A percentile compares a stretch with the other conserved stretches of the same genome.
Conservation (phyloP, 1,140 invertebrate species). For the Diachasma alloeum region DNA sequence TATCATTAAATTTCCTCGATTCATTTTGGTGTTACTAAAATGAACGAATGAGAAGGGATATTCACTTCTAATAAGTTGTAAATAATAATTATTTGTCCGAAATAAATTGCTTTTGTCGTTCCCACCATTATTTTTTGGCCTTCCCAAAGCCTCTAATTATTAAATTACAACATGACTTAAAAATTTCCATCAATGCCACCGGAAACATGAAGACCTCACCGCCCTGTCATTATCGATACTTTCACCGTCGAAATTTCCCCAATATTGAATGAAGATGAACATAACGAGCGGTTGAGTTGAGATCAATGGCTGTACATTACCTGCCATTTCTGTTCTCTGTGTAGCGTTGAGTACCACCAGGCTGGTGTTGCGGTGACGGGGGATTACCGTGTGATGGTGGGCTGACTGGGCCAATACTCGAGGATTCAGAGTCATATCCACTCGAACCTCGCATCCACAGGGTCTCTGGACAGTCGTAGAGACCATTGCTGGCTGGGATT, state of each 20-base stretch:
- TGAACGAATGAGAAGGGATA: too few species aligned
- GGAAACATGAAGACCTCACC: not conserved
- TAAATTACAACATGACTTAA: not conserved
- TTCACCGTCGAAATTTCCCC: slow-evolving; percentile 36
- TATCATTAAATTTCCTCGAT: too few species aligned
- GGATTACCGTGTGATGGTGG: slow-evolving; percentile 44
- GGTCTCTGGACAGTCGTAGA: slow-evolving; percentile 58
- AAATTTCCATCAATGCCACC: not conserved
- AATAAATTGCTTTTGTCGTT: not conserved
- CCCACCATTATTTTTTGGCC: not conserved
- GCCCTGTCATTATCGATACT: slow-evolving; percentile 45
- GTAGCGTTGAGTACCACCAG: slow-evolving; percentile 38
- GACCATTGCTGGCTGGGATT: slow-evolving; percentile 44
- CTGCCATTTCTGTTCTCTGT: slow-evolving; percentile 48
- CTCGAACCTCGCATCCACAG: slow-evolving; percentile 58
- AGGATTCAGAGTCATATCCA: slow-evolving; percentile 60
- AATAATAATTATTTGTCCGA: too few species aligned
- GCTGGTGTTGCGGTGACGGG: slow-evolving; percentile 44
- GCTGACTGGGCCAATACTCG: slow-evolving; percentile 50
- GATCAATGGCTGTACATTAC: slow-evolving; percentile 33
- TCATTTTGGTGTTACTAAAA: too few species aligned
- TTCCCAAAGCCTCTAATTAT: not conserved
- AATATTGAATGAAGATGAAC: not conserved
- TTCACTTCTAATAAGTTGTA: too few species aligned
- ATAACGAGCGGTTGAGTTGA: not conserved